phyloP scores from a whole-genome alignment of 1,140 invertebrate genomes.

The Apis florea region DNA sequence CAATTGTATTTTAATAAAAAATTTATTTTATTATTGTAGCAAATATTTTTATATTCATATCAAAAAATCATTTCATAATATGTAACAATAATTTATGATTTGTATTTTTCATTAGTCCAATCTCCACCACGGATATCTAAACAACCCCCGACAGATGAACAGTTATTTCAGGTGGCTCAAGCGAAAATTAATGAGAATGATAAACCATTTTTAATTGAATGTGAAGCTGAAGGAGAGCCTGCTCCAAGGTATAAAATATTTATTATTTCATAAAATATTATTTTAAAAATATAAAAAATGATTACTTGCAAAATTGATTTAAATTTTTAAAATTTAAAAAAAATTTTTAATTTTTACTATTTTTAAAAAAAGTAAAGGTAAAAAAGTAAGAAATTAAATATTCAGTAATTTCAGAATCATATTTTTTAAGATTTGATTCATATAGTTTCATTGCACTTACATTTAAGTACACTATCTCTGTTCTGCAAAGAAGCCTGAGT shows the following conservation, averaged over 20 bases:
- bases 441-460: slow-evolving; percentile 62
- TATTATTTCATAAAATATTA: not conserved
- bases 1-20: not conserved
- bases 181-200: slow-evolving; percentile 89
- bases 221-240: slow-evolving; percentile 95
- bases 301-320: not conserved
- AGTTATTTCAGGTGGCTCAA: slow-evolving; percentile 94
- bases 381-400: not conserved
- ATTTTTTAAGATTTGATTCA: slow-evolving; percentile 57
- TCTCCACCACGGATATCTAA: slow-evolving; percentile 94
- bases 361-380: not conserved
- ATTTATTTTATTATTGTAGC: not conserved
- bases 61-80: not conserved
- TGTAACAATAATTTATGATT: slow-evolving; percentile 35
- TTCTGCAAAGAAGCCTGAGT: slow-evolving; percentile 70
- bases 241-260: slow-evolving; percentile 85
- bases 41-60: not conserved
- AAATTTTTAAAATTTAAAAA: not conserved
- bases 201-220: slow-evolving; percentile 96
- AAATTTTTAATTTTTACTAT: too few species aligned
- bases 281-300: not conserved
- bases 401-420: not conserved
- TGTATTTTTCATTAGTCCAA: slow-evolving; percentile 83
- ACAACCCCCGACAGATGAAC: slow-evolving; percentile 93
- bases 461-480: slow-evolving; percentile 57